Evolutionary conservation across 2,797 vertebrate species (phyloP).

Genomic region (Toxotes lorentzi): DNA sequence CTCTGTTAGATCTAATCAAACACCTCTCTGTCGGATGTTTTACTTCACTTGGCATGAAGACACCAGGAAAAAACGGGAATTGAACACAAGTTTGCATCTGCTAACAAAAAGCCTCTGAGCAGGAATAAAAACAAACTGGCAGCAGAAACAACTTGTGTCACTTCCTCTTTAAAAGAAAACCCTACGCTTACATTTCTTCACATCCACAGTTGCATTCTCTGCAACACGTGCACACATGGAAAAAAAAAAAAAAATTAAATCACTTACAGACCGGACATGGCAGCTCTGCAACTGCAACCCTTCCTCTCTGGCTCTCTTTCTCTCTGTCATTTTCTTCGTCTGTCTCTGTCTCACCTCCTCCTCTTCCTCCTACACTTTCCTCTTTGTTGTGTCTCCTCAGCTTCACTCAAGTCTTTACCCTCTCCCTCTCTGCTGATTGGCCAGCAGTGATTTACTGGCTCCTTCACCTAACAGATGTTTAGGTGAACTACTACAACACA

Average conservation of each 20-base stretch:
- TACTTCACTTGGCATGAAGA: slow-evolving; percentile 6
- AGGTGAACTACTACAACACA: slow-evolving; percentile 50
- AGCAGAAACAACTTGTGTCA: slow-evolving; percentile 13
- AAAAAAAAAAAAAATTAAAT: slow-evolving; percentile 29
- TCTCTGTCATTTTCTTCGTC: slow-evolving; percentile 73
- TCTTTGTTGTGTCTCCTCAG: slow-evolving; percentile 56
- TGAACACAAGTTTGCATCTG: slow-evolving; percentile 11
- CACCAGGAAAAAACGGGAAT: slow-evolving; percentile 5
- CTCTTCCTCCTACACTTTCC: slow-evolving; percentile 44
- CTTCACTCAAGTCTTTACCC: slow-evolving; percentile 52
- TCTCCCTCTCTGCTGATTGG: slow-evolving; percentile 73
- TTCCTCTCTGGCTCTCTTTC: slow-evolving; percentile 76
- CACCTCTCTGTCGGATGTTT: slow-evolving; percentile 6
- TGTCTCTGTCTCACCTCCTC: slow-evolving; percentile 49
- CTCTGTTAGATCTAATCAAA: slow-evolving; percentile 21
- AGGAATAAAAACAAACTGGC: slow-evolving; percentile 10
- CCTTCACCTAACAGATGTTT: slow-evolving; percentile 78
- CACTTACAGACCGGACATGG: slow-evolving; percentile 76
- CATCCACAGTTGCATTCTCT: background rate
- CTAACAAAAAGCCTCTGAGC: background rate
- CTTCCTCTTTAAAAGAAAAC: slow-evolving; percentile 28
- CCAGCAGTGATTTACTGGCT: slow-evolving; percentile 73
- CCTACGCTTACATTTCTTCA: background rate
- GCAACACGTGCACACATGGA: slow-evolving; percentile 6
- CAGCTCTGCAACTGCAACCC: slow-evolving; percentile 61